Evolutionary conservation across 2,797 vertebrate species (phyloP).

Genomic region (Danionella dracula): DNA sequence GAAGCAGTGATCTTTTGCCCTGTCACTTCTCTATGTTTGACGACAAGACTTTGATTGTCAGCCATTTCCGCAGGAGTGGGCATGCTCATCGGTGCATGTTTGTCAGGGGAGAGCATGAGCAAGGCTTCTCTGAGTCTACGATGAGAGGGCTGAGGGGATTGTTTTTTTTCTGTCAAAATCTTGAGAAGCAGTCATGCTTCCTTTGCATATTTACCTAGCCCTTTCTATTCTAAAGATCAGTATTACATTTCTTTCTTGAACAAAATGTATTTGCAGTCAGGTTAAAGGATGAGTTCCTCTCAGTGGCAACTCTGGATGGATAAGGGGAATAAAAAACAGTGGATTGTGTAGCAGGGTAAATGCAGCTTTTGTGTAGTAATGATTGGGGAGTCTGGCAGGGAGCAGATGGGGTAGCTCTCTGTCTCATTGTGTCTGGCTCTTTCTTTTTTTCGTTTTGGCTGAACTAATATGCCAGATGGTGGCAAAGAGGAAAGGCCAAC

Average conservation of each 20-base stretch:
- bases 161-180: constrained; percentile 13
- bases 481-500: constrained; percentile 85
- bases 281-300: constrained; percentile 47
- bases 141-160: constrained; percentile 6
- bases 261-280: background rate
- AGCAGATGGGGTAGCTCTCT: constrained; percentile 84
- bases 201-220: background rate
- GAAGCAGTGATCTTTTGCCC: constrained; percentile 42
- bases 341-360: constrained; percentile 85
- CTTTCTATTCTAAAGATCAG: background rate
- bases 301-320: constrained; percentile 64
- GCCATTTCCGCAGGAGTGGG: constrained; percentile 36
- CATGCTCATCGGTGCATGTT: constrained; percentile 38
- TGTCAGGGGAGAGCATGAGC: constrained; percentile 33
- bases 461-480: constrained; percentile 96
- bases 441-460: constrained; percentile 65
- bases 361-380: constrained; percentile 84
- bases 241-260: background rate
- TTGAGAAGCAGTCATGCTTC: background rate
- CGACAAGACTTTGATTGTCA: constrained; percentile 48
- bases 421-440: constrained; percentile 76
- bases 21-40: constrained; percentile 37
- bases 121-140: background rate
- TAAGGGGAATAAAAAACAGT: constrained; percentile 82
- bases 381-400: constrained; percentile 77